A percentile compares a stretch with the other conserved stretches of the same genome.
These are phyloP conservation scores for Polyploca ridens DNA, from an alignment of 2,888 invertebrate genomes.

Conservation along the genomic window DNA sequence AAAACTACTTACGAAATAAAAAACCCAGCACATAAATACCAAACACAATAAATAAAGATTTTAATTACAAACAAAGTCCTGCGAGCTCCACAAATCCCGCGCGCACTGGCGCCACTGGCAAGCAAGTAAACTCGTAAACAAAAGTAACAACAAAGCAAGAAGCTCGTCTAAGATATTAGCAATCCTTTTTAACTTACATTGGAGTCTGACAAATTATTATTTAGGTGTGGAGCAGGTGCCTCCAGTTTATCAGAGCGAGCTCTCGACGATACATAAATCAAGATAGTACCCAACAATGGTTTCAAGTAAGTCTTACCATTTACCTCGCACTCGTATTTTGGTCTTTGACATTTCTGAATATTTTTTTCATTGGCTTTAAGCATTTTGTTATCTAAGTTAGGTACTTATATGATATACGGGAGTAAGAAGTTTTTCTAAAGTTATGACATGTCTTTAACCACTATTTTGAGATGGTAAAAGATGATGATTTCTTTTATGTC, in stretches of 20 bases:
- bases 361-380: neutral
- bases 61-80: conserved; percentile 19
- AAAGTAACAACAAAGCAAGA: conserved; percentile 21
- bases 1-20: neutral
- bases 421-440: too few species aligned
- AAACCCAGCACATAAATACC: neutral
- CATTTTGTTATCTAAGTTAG: too few species aligned
- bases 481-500: too few species aligned
- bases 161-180: conserved; percentile 78
- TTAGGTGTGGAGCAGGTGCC: conserved; percentile 70
- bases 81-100: conserved; percentile 34
- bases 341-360: neutral
- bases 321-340: neutral
- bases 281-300: conserved; percentile 45
- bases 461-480: too few species aligned
- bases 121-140: conserved; percentile 21
- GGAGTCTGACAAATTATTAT: conserved; percentile 78
- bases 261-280: conserved; percentile 65
- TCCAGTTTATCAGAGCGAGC: conserved; percentile 49
- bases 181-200: conserved; percentile 78
- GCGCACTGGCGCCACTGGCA: conserved; percentile 13
- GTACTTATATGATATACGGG: too few species aligned
- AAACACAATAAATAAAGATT: conserved; percentile 13
- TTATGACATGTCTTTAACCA: too few species aligned
- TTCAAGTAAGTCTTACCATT: conserved; percentile 1